Evolutionary conservation across 2,888 invertebrate species (phyloP).

Genomic region (Baccha elongata): DNA sequence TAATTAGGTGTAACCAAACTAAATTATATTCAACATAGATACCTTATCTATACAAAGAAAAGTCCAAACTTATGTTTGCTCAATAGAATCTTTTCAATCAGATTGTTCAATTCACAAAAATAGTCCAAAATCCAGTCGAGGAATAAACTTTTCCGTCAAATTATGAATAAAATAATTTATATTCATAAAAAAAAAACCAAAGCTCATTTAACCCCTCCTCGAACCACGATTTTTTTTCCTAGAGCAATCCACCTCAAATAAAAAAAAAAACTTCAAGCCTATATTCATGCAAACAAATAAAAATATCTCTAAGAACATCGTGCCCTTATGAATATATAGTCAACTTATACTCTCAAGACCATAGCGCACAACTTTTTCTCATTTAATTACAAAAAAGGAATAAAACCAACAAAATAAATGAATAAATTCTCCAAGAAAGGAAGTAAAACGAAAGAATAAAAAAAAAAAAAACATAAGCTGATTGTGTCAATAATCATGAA

Average conservation of each 20-base stretch:
- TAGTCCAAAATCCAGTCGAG: no score
- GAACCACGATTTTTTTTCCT: constrained; percentile 1
- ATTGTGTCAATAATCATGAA: constrained; percentile 70
- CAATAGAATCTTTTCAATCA: neutral
- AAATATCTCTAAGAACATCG: constrained; percentile 40
- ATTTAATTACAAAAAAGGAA: constrained; percentile 56
- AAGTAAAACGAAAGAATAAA: constrained; percentile 5
- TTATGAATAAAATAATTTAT: constrained; percentile 45
- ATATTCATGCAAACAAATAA: constrained; percentile 32
- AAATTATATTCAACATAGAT: no score
- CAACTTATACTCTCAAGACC: constrained; percentile 39
- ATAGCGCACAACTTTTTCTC: constrained; percentile 50
- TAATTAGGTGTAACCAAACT: neutral
- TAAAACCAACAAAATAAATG: constrained; percentile 10
- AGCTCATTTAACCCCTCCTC: constrained; percentile 6
- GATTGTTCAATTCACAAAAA: constrained; percentile 2
- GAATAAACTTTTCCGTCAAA: no score
- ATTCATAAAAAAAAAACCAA: constrained; percentile 37
- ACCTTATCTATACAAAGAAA: no score
- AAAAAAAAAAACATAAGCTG: constrained; percentile 49
- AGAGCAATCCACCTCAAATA: neutral
- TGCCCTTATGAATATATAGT: constrained; percentile 52
- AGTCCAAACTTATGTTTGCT: neutral
- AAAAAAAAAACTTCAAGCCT: constrained; percentile 11
- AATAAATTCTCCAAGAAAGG: constrained; percentile 16